Evolutionary conservation across 1,140 invertebrate genomes (phyloP), one percentile per base, ranked within the genome.

Genomic region (Plectrocnemia conspersa): DNA sequence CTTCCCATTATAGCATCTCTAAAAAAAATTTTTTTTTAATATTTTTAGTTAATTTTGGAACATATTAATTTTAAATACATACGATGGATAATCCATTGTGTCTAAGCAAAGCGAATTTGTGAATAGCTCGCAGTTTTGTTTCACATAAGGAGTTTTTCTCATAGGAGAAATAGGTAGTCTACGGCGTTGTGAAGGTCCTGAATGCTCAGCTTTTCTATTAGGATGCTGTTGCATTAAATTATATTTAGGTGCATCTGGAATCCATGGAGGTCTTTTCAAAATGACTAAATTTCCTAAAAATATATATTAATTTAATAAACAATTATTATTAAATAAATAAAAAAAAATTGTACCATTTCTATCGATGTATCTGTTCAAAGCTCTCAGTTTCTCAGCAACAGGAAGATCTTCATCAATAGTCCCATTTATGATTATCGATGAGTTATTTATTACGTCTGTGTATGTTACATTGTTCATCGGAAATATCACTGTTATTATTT

Each of bases 1-100:
- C 84, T 86, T 60, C 81, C 80, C 52, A 83, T 68, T 62, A 91
- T 91, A n/a, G 83, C 82, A 38, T 88, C 83, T 32, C 86, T 89
- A 67, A 15, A 72, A 73, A 59, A 19, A 33, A 42, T 36, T 23
- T 23, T 32, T 22, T 22, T 15, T 21, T 46, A 29, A 32, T 9
- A 46, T 23, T 45, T 10, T 50, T 25, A 40, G 42, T 33, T 35
- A 48, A 18, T 18, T 25, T 16, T 9, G n/a, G 5, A 11, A 18
- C 11, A 46, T n/a, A 2, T 7, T 27, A 46, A 46, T 46, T 25
- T 15, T 13, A 38, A 29, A 21, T 44, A 76, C 81, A 82, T 76
- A 89, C 86, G 82, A 80, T 40, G 88, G 88, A 72, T 91, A 90
- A 66, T 89, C 82, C 9, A 79, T 75, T 36, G 81, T 78, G 58